Evolutionary conservation across 1,140 invertebrate genomes (phyloP), one percentile per base, ranked within the genome.

Genomic region (Pachyrhynchus sulphureomaculatus): DNA sequence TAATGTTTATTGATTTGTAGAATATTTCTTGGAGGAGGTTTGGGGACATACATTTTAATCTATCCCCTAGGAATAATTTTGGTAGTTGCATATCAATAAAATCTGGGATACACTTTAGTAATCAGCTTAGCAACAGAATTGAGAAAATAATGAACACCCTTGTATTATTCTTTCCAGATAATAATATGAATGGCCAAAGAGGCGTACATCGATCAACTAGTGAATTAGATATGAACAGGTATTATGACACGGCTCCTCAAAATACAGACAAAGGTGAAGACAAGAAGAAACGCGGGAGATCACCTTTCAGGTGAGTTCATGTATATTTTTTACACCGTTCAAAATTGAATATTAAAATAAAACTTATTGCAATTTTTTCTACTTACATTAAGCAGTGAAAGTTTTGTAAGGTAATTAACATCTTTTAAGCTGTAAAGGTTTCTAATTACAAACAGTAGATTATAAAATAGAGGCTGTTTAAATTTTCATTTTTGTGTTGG

Each of bases 251-350:
- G 2, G 81, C 80, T 3, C 80, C 82, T 26, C 81, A 81, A 70
- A 81, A 80, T 41, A 77, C 76, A 12, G 80, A 82, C 2, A 72
- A 77, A 18, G 82, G 84, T 29, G 88, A 92, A 24, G 88, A 92
- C 51, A 91, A 93, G 68, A 95, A 94, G 72, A 88, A 90, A 73
- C 79, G 93, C 12, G 92, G 92, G 37, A 83, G 91, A 68, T 95
- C 92, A 29, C 93, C 93, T 18, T 96, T 96, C 77, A 90, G 90
- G 88, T 93, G 80, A 81, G 26, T 15, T 18, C 12, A 9, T 10
- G 5, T 29, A 29, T 29, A 29, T 29, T 2, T 29, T 10, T 1
- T 10, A 2, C 8, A 29, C n/a, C 1, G 24, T 26, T 26, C 26
- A 6, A 2, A 10, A 9, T 29, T 29, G 1, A 9, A 9, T 29